Percentiles rank a stretch among this genome's conserved stretches.
Conservation (phyloP, 2,888 invertebrate species). For the Coelinius sp. region DNA sequence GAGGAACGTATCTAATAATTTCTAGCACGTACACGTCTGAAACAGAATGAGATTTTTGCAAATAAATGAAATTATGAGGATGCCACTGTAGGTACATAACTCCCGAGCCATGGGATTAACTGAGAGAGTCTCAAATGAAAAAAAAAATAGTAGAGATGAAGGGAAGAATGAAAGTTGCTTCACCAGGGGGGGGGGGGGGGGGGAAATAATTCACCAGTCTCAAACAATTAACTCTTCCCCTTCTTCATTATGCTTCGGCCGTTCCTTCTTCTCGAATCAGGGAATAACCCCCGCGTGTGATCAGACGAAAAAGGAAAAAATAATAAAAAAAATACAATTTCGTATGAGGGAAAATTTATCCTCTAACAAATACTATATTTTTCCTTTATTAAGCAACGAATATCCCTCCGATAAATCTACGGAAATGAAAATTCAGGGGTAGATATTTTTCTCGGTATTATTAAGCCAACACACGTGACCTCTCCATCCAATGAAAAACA, state of each 20-base stretch:
- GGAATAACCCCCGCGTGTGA: neutral
- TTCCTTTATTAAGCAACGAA: neutral
- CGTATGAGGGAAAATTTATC: neutral
- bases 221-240: slow-evolving; percentile 49
- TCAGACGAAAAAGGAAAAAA: neutral
- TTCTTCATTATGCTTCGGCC: slow-evolving; percentile 8
- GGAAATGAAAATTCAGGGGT: neutral
- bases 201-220: slow-evolving; percentile 49
- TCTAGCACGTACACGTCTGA: slow-evolving; percentile 50
- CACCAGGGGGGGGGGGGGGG: slow-evolving; percentile 44
- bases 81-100: slow-evolving; percentile 2
- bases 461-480: neutral
- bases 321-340: neutral
- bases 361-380: neutral
- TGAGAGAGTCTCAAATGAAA: slow-evolving; percentile 8
- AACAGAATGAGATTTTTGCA: slow-evolving; percentile 50
- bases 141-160: neutral
- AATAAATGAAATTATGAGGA: slow-evolving; percentile 58
- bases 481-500: neutral
- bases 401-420: neutral
- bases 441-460: neutral
- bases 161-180: slow-evolving; percentile 5
- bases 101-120: neutral
- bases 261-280: neutral
- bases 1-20: slow-evolving; percentile 48